Percentiles rank a stretch among this genome's conserved stretches.
These are phyloP conservation scores for Pelecanus crispus DNA, from an alignment of 2,113 vertebrate genomes.

Conservation along the genomic window DNA sequence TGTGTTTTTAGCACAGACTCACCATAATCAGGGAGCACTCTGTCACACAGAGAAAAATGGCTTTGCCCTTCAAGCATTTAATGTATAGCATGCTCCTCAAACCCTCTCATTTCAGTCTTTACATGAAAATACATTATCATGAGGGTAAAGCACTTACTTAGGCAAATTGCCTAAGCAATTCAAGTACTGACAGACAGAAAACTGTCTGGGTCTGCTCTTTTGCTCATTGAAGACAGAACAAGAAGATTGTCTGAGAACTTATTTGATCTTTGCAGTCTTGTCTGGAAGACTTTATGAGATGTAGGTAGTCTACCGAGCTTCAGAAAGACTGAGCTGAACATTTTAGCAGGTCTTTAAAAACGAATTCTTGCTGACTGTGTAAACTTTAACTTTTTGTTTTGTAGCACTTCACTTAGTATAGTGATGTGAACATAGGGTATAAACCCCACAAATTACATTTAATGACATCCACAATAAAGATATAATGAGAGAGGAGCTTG, in stretches of 20 bases:
- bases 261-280: background rate
- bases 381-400: background rate
- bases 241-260: background rate
- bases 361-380: background rate
- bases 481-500: background rate
- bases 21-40: background rate
- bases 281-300: background rate
- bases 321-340: background rate
- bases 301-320: background rate
- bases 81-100: background rate
- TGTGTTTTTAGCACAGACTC: background rate
- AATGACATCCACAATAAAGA: background rate
- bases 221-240: background rate
- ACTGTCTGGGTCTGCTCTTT: slow-evolving; percentile 1
- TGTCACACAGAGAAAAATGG: background rate
- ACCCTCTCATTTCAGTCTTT: background rate
- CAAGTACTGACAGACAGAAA: slow-evolving; percentile 6
- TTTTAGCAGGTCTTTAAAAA: background rate
- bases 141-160: slow-evolving; percentile 2
- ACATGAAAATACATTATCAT: slow-evolving; percentile 1
- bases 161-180: slow-evolving; percentile 19
- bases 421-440: background rate
- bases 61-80: background rate
- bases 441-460: background rate
- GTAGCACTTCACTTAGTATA: background rate